phyloP scores from a whole-genome alignment of 2,888 invertebrate genomes.

The Cremastinae sp. region DNA sequence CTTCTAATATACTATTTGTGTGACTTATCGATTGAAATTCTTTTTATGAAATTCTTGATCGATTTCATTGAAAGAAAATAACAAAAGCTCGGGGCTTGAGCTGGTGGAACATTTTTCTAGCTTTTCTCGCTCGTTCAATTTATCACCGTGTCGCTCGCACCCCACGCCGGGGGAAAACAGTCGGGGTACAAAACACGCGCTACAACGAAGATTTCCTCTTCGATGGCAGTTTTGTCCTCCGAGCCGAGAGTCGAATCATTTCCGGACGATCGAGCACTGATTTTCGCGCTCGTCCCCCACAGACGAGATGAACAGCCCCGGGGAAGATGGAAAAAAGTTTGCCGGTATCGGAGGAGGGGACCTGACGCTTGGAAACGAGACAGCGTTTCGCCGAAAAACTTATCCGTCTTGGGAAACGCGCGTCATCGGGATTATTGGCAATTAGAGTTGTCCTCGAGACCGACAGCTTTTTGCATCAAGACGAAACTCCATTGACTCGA shows the following conservation, averaged over 20 bases:
- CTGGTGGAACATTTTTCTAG: conserved; percentile 46
- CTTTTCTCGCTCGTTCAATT: conserved; percentile 53
- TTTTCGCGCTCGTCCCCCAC: conserved; percentile 60
- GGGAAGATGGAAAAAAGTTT: conserved; percentile 38
- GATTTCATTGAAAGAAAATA: conserved; percentile 50
- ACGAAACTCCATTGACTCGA: too few species aligned
- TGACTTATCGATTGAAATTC: neutral
- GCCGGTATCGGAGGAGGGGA: conserved; percentile 42
- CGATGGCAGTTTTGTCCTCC: conserved; percentile 61
- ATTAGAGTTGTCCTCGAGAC: too few species aligned
- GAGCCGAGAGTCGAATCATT: conserved; percentile 70
- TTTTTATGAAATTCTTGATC: conserved; percentile 20
- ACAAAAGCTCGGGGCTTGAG: conserved; percentile 46
- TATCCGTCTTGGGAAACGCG: conserved; percentile 2
- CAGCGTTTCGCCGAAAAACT: conserved; percentile 5
- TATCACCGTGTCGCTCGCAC: conserved; percentile 46
- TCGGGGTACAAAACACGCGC: conserved; percentile 23
- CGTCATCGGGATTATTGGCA: neutral
- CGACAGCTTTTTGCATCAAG: too few species aligned
- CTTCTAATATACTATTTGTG: neutral
- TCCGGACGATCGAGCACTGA: conserved; percentile 72
- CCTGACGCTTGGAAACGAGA: conserved; percentile 51
- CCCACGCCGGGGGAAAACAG: neutral
- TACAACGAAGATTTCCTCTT: conserved; percentile 41
- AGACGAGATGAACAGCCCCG: conserved; percentile 56